phyloP scores from a whole-genome alignment of 1,140 invertebrate genomes.

The Papilio glaucus region DNA sequence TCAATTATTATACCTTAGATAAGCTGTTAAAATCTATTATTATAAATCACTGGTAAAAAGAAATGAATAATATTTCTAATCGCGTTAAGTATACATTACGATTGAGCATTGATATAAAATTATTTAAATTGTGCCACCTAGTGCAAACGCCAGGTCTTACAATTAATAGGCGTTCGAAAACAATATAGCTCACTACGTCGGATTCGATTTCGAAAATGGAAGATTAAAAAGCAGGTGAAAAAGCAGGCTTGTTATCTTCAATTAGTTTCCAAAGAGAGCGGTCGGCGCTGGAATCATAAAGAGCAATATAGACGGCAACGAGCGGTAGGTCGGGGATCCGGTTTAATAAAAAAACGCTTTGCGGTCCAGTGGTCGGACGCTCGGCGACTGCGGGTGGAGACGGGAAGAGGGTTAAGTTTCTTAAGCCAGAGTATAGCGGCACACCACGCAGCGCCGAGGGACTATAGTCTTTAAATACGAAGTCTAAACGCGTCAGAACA shows the following conservation, averaged over 20 bases:
- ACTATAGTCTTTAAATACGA: slow-evolving; percentile 27
- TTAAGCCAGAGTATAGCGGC: slow-evolving; percentile 40
- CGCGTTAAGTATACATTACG: background rate
- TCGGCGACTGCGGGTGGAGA: slow-evolving; percentile 43
- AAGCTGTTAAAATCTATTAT: background rate
- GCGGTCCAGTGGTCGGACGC: slow-evolving; percentile 50
- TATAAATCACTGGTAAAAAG: background rate
- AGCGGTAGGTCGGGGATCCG: slow-evolving; percentile 56
- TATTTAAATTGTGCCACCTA: background rate
- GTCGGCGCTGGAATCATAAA: slow-evolving; percentile 63
- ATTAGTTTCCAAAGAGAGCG: slow-evolving; percentile 71
- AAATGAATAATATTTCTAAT: background rate
- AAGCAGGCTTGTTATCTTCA: slow-evolving; percentile 74
- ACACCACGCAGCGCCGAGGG: background rate
- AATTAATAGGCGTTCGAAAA: slow-evolving; percentile 49
- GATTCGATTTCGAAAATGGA: slow-evolving; percentile 58
- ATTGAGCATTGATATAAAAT: background rate
- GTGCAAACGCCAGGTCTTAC: background rate
- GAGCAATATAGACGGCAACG: slow-evolving; percentile 52
- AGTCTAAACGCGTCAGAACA: slow-evolving; percentile 19
- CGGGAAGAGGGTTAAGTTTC: slow-evolving; percentile 57
- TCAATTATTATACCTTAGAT: background rate
- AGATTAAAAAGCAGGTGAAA: slow-evolving; percentile 53
- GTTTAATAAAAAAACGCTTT: slow-evolving; percentile 60
- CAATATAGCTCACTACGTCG: slow-evolving; percentile 57